Evolutionary conservation across 1,140 invertebrate genomes (phyloP).

Genomic region (Drosophila suzukii): DNA sequence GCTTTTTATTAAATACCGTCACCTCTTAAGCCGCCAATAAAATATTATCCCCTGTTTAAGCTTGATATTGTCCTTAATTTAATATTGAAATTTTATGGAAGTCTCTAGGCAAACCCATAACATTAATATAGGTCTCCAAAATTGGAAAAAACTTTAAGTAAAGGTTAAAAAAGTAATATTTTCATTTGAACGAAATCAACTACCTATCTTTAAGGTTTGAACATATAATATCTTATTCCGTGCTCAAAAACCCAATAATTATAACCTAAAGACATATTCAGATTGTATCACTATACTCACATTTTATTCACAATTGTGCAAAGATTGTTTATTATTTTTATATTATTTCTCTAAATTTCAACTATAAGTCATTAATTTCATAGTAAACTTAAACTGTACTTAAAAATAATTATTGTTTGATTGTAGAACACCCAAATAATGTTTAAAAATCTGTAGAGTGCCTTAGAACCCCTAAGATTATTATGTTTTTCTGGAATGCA

Average conservation of each 20-base stretch:
- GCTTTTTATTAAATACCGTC: slow-evolving; percentile 75
- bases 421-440: background rate
- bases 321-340: background rate
- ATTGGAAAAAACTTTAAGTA: background rate
- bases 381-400: background rate
- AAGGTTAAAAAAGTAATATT: no score
- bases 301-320: background rate
- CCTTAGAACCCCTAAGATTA: background rate
- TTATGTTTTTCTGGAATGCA: background rate
- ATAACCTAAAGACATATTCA: no score
- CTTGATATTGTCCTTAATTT: slow-evolving; percentile 5
- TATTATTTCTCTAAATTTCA: no score
- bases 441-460: background rate
- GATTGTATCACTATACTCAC: background rate
- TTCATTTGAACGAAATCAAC: background rate
- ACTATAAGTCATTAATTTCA: no score
- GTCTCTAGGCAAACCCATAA: background rate
- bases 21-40: slow-evolving; percentile 63
- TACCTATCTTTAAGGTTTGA: no score
- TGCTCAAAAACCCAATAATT: no score
- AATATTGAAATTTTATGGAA: background rate
- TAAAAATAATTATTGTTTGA: background rate
- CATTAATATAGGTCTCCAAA: background rate
- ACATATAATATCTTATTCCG: no score
- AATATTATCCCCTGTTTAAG: slow-evolving; percentile 2